Percentiles rank a stretch among this genome's conserved stretches.
phyloP scores from a whole-genome alignment of 37 sponge, comb jelly and placozoan genomes.

The Lycopodina hypogea region DNA sequence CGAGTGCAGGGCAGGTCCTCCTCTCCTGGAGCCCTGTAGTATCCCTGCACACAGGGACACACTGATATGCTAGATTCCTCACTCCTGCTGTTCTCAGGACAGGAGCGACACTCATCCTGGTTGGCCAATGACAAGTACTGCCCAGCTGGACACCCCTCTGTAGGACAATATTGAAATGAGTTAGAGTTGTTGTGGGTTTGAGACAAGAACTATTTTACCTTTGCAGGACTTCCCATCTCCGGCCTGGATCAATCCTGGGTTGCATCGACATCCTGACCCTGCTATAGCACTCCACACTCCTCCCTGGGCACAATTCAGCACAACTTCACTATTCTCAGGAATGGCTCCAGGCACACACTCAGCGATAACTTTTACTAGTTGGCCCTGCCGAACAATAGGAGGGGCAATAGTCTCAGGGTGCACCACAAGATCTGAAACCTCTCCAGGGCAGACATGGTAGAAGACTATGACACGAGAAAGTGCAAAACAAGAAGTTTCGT shows the following conservation, averaged over 20 bases:
- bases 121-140: background rate
- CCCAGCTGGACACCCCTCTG: background rate
- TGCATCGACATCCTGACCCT: background rate
- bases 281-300: conserved; percentile 20
- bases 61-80: background rate
- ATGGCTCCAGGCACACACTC: conserved; percentile 13
- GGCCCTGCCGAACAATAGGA: background rate
- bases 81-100: conserved; percentile 26
- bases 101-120: conserved; percentile 1
- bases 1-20: conserved; percentile 10
- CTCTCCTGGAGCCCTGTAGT: conserved; percentile 36
- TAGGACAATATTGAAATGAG: no score
- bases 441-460: conserved; percentile 45
- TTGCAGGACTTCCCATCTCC: background rate
- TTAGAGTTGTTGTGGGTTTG: no score
- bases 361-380: background rate
- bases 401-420: conserved; percentile 22
- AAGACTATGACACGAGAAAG: conserved; percentile 32
- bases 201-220: background rate
- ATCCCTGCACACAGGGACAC: conserved; percentile 37
- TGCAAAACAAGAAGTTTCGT: conserved; percentile 26
- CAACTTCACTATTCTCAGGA: background rate
- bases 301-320: background rate
- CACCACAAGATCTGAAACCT: background rate
- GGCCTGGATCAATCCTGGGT: background rate